phyloP scores from a whole-genome alignment of 2,113 vertebrate genomes.

The rat (Rattus norvegicus) region DNA sequence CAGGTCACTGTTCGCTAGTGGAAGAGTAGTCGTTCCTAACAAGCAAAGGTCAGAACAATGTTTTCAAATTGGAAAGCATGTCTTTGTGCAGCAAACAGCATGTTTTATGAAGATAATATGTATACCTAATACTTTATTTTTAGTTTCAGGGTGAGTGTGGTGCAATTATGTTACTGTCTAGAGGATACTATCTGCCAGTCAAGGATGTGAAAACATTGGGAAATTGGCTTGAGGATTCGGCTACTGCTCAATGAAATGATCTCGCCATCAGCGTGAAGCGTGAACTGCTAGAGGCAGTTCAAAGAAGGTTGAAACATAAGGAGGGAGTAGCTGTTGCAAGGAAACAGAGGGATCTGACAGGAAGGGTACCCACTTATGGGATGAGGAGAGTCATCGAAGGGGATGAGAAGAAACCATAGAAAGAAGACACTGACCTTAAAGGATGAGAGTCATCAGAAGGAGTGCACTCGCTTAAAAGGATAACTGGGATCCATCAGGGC shows the following conservation, averaged over 20 bases:
- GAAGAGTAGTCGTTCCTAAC: not conserved
- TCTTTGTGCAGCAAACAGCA: not conserved
- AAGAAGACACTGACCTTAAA: not conserved
- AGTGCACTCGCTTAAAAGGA: not conserved
- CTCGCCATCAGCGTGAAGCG: not conserved
- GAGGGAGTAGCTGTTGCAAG: not conserved
- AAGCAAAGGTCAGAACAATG: not conserved
- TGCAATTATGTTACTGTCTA: not conserved
- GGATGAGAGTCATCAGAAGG: not conserved
- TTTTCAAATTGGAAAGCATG: not conserved
- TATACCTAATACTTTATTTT: not conserved
- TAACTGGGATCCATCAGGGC: not conserved
- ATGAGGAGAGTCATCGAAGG: not conserved
- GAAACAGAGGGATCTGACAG: accelerated
- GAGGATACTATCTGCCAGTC: not conserved
- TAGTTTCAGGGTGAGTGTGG: not conserved
- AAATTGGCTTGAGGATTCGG: not conserved
- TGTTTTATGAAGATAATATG: not conserved
- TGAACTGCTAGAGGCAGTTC: not conserved
- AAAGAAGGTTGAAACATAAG: not conserved
- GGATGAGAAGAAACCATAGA: not conserved
- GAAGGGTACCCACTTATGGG: not conserved
- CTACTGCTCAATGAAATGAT: not conserved
- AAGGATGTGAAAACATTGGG: not conserved
- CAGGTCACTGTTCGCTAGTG: not conserved